Evolutionary conservation across 2,888 invertebrate species (phyloP), one percentile per base, ranked within the genome.

Genomic region (Aporophyla lueneburgensis): DNA sequence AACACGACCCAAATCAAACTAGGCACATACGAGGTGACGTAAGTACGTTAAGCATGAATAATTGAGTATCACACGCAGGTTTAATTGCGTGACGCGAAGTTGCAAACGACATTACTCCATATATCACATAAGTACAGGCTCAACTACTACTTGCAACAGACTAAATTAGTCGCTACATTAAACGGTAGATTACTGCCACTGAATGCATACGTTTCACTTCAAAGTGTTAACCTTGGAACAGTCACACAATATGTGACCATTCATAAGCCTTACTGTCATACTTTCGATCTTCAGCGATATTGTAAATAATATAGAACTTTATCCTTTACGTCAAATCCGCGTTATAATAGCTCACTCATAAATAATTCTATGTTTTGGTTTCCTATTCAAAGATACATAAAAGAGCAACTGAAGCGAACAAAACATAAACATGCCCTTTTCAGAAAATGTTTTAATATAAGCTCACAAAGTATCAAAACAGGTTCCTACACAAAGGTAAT

Each of bases 1-100:
- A 16, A 56, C 19, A 21, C 1, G 16, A 59, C 16, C 5, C 46
- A 74, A 81, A 78, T 51, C 21, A 61, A 54, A 75, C 21, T 40
- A 40, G 46, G n/a, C 19, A 16, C 16, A 74, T n/a, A 21, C 33
- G 40, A 54, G 51, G 33, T 54, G 43, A 27, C 7, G 53, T 59
- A 68, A 59, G 24, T 78, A 59, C 58, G 53, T 63, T 79, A 24
- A 71, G 49, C 40, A 33, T 59, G 63, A 59, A 68, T 78, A 83
- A 80, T 80, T 73, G 46, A 80, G n/a, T 70, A 65, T 62, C 66
- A 67, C 73, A 84, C 56, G 56, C 61, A 21, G 12, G 40, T 53
- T 66, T 80, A 81, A 84, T 67, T 80, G 53, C 40, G 58, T 73
- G 58, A 62, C 43, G 62, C 27, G n/a, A 53, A 70, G 49, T 54